phyloP scores from a whole-genome alignment of 2,888 invertebrate genomes.

The Folsomia manolachei region DNA sequence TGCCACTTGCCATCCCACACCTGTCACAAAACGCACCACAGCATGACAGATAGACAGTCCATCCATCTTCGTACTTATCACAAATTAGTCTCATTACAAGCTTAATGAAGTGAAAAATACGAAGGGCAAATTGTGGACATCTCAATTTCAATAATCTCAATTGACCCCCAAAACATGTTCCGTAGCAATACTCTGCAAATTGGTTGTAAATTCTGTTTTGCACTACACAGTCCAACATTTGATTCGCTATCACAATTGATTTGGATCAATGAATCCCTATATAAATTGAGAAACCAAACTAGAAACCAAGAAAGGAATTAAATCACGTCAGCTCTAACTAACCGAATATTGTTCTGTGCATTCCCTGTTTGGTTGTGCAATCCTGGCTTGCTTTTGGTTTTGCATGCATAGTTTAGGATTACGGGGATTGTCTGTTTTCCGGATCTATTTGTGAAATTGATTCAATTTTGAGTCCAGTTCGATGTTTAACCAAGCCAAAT shows the following conservation, averaged over 20 bases:
- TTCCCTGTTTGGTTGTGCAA: no score
- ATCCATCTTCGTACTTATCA: background rate
- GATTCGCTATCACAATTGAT: background rate
- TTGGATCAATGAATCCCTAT: no score
- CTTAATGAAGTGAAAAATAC: background rate
- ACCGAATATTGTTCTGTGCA: no score
- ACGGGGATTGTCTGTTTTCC: background rate
- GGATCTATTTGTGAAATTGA: background rate
- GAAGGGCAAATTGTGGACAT: background rate
- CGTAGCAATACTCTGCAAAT: no score
- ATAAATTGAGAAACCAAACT: background rate
- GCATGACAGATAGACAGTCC: no score
- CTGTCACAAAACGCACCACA: slow-evolving; percentile 30
- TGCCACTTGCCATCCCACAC: slow-evolving; percentile 41
- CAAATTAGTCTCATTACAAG: background rate
- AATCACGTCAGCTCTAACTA: slow-evolving; percentile 14
- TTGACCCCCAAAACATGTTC: background rate
- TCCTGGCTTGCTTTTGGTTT: background rate
- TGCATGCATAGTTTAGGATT: no score
- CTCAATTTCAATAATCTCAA: background rate
- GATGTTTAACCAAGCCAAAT: no score
- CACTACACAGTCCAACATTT: background rate
- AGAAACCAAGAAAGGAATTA: background rate
- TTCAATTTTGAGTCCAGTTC: background rate
- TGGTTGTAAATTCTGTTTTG: no score